phyloP scores from a whole-genome alignment of 2,797 vertebrate species.

The Dryobates pubescens region DNA sequence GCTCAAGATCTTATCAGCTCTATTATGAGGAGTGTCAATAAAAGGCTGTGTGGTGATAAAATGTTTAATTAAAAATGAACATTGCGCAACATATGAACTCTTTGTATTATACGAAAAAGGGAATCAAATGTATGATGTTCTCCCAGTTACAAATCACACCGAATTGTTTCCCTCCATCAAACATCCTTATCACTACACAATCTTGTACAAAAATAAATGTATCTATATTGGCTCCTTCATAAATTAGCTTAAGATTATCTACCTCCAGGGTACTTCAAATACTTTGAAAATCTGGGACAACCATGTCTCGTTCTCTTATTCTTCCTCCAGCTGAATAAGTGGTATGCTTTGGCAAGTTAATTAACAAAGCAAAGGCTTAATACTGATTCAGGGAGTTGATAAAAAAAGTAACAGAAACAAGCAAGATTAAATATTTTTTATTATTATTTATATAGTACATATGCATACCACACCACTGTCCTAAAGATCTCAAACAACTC shows the following conservation, averaged over 20 bases:
- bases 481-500: not conserved
- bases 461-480: not conserved
- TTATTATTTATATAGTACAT: not conserved
- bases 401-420: not conserved
- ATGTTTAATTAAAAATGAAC: conserved; percentile 76
- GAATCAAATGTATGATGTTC: conserved; percentile 14
- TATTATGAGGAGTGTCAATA: conserved; percentile 72
- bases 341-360: not conserved
- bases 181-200: conserved; percentile 7
- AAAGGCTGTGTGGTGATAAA: conserved; percentile 53
- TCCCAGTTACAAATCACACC: conserved; percentile 36
- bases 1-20: conserved; percentile 71
- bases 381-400: not conserved
- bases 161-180: conserved; percentile 7
- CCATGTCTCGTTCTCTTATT: not conserved
- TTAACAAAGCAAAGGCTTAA: not conserved
- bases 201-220: conserved; percentile 7
- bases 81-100: conserved; percentile 57
- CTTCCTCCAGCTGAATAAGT: not conserved
- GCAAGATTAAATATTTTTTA: not conserved
- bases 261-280: not conserved
- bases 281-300: not conserved
- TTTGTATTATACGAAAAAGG: conserved; percentile 44
- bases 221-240: not conserved
- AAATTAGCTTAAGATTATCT: conserved; percentile 23